Evolutionary conservation across 2,888 invertebrate species (phyloP), one percentile per base, ranked within the genome.

Genomic region (Neocrepidodera transversa): DNA sequence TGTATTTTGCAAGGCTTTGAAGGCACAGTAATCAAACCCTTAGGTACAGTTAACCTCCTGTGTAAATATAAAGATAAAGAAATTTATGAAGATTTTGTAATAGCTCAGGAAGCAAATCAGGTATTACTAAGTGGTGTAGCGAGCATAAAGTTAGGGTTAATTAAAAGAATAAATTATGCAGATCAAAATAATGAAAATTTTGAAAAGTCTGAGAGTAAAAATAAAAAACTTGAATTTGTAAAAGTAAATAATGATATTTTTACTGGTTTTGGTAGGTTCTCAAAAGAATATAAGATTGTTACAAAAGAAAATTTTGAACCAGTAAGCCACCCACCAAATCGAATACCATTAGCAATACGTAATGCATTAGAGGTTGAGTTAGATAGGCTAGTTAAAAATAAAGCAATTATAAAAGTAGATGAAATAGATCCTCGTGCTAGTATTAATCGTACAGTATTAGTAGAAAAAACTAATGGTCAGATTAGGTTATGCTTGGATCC

Each of bases 21-120:
- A 45, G 65, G 63, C 10, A 36, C 55, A 10, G 8, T 23, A 18
- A 26, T 60, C n/a, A 61, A 59, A 58, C 55, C 61, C 5, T 38
- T 62, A 35, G 61, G 65, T n/a, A 40, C 58, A 11, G 48, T 52
- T 10, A 65, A 63, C 51, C 45, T 64, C 16, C 28, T 10, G 30
- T 53, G 49, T 51, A 53, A 32, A 23, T 60, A 42, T 48, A 54
- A 40, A 40, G 23, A 53, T 51, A 56, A 14, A 7, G 35, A 36
- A 11, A 60, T 57, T 17, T 58, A 48, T 45, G 60, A 64, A 45
- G 63, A 65, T 60, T 65, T 63, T 62, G 60, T 65, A 4, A 58
- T 63, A n/a, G 50, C 56, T 20, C 42, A 63, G 4, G 55, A 57
- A 10, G 62, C 60, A 59, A 50, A 23, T 53, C 63, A 62, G 38